Evolutionary conservation across 2,888 invertebrate genomes (phyloP), one percentile per base, ranked within the genome.

Genomic region (Malthinus flaveolus): DNA sequence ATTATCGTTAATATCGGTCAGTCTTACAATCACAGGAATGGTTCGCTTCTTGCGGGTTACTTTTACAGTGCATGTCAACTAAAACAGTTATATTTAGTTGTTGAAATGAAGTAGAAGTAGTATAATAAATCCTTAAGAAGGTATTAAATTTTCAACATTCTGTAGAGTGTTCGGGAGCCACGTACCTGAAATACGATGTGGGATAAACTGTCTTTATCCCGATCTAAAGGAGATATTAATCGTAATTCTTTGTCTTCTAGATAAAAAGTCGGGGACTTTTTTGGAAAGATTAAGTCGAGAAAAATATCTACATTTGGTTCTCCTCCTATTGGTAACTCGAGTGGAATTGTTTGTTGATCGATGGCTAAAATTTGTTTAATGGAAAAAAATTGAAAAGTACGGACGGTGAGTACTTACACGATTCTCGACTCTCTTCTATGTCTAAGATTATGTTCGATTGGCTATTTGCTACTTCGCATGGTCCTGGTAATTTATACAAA

Each of bases 1-100:
- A 79, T 95, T 95, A 79, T 95, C 94, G 75, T 95, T 94, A 75
- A 94, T 87, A 80, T 95, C 94, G 34, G 91, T 92, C 70, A 94
- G 90, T 79, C 94, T 84, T 66, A 93, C 93, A 75, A 94, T 93
- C 68, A 94, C 88, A 55, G 94, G 94, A 77, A 93, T 90, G 62
- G 90, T 91, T 65, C 91, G 85, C 76, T 90, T 88, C 76, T 90
- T 91, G 78, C 87, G 87, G 42, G 90, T 89, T 49, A 88, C 83
- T 80, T 87, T 87, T 69, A 92, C 87, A 65, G 90, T 90, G 77
- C 94, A 94, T 65, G 89, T 88, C 77, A 93, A 81, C 93, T 93
- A 83, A 58, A 83, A 71, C 64, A 23, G 23, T 23, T 23, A 2
- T 2, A 5, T 2, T 23, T 10, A 12, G 3, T 11, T 7, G 34